A percentile compares a stretch with the other conserved stretches of the same genome.
These are phyloP conservation scores for Tragulus kanchil DNA, from an alignment of 2,113 vertebrate genomes.

Conservation along the genomic window DNA sequence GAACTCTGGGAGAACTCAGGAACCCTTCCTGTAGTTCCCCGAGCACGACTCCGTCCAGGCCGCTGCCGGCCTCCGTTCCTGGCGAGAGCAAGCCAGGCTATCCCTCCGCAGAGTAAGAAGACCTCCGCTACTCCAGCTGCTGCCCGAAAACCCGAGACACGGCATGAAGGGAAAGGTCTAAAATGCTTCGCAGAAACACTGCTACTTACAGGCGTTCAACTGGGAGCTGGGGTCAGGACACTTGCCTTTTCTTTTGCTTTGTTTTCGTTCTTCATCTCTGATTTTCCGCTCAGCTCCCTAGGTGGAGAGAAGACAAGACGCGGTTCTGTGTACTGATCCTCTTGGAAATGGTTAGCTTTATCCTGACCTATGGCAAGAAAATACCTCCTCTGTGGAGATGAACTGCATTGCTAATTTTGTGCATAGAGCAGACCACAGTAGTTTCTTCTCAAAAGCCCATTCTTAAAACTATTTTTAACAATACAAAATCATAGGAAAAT, in stretches of 20 bases:
- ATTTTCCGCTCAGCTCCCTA: slow-evolving; percentile 98
- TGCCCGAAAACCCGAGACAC: neutral
- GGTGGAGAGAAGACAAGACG: slow-evolving; percentile 56
- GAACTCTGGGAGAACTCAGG: neutral
- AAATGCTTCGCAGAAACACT: neutral
- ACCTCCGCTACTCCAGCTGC: neutral
- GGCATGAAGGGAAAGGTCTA: slow-evolving; percentile 44
- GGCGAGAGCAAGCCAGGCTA: too few species aligned
- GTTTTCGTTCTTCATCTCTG: slow-evolving; percentile 98
- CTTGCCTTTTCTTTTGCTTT: slow-evolving; percentile 99
- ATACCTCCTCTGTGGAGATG: neutral
- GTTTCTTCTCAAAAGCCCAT: neutral
- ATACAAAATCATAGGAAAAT: neutral
- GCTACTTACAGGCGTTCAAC: slow-evolving; percentile 91
- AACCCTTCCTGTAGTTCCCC: neutral
- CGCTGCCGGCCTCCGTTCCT: neutral
- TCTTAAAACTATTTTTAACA: neutral
- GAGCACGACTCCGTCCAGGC: accelerated
- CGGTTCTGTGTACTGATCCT: neutral
- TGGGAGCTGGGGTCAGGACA: slow-evolving; percentile 89
- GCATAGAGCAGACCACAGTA: neutral
- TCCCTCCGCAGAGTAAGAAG: too few species aligned
- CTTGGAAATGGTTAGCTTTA: neutral
- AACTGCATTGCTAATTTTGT: neutral
- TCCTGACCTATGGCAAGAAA: neutral